Conservation (phyloP, 2,888 invertebrate species). For the Trichopoda pennipes region DNA sequence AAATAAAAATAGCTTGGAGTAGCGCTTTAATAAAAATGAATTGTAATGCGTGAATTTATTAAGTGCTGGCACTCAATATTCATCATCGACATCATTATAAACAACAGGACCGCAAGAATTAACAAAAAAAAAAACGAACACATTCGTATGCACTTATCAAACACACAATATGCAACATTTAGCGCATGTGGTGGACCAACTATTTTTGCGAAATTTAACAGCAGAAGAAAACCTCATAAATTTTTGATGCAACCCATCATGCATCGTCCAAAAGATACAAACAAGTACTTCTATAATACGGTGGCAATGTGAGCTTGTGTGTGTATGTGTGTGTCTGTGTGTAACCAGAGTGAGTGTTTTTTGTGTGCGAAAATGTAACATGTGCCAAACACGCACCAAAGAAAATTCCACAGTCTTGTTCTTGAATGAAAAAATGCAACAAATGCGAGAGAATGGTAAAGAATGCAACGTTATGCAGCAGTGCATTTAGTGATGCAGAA, state of each 20-base stretch:
- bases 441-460: constrained; percentile 62
- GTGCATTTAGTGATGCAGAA: constrained; percentile 44
- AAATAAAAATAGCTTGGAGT: constrained; percentile 2
- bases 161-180: constrained; percentile 43
- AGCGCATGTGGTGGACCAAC: constrained; percentile 54
- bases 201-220: constrained; percentile 20
- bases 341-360: constrained; percentile 42
- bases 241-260: constrained; percentile 51
- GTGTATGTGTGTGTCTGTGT: no score
- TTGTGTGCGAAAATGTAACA: constrained; percentile 71
- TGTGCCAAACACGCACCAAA: constrained; percentile 80
- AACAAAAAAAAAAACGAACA: constrained; percentile 12
- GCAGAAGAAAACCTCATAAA: constrained; percentile 40
- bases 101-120: constrained; percentile 41
- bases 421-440: constrained; percentile 70
- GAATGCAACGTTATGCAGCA: constrained; percentile 46
- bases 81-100: constrained; percentile 63
- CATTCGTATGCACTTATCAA: neutral
- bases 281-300: neutral
- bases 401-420: constrained; percentile 78
- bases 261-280: neutral
- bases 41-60: constrained; percentile 70
- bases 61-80: constrained; percentile 66
- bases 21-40: constrained; percentile 59
- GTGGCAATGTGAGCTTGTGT: neutral